These are phyloP conservation scores for Astropecten irregularis DNA, from an alignment of 53 echinoderm and acorn worm species.

Conservation along the genomic window DNA sequence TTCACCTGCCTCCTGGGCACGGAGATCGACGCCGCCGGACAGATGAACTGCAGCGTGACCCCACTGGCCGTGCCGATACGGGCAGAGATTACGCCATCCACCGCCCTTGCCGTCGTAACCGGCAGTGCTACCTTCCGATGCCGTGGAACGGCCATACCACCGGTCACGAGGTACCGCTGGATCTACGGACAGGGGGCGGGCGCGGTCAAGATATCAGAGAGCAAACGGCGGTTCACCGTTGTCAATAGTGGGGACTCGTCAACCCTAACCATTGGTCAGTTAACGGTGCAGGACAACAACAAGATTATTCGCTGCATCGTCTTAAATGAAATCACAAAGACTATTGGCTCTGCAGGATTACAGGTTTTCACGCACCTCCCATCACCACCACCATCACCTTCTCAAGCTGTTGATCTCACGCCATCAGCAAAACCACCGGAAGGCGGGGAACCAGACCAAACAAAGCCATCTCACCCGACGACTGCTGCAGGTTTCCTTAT, in stretches of 20 bases:
- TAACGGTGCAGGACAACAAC: conserved; percentile 25
- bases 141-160: conserved; percentile 40
- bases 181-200: conserved; percentile 5
- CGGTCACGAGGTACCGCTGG: conserved; percentile 37
- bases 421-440: not conserved
- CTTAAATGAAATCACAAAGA: conserved; percentile 37
- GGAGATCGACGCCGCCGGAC: not conserved
- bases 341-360: not conserved
- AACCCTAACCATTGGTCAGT: not conserved
- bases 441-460: not conserved
- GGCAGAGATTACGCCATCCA: not conserved
- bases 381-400: not conserved
- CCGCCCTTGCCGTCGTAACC: not conserved
- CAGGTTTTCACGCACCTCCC: not conserved
- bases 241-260: conserved; percentile 13
- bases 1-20: conserved; percentile 54
- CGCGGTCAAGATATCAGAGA: conserved; percentile 13
- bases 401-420: not conserved
- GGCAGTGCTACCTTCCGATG: conserved; percentile 52
- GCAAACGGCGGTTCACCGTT: conserved; percentile 23
- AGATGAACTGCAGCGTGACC: conserved; percentile 43
- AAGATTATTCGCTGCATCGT: conserved; percentile 37
- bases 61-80: conserved; percentile 37
- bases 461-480: not conserved
- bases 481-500: not conserved